A percentile compares a stretch with the other conserved stretches of the same genome.
Conservation (phyloP, 1,140 invertebrate genomes). For the Leptopilina clavipes region DNA sequence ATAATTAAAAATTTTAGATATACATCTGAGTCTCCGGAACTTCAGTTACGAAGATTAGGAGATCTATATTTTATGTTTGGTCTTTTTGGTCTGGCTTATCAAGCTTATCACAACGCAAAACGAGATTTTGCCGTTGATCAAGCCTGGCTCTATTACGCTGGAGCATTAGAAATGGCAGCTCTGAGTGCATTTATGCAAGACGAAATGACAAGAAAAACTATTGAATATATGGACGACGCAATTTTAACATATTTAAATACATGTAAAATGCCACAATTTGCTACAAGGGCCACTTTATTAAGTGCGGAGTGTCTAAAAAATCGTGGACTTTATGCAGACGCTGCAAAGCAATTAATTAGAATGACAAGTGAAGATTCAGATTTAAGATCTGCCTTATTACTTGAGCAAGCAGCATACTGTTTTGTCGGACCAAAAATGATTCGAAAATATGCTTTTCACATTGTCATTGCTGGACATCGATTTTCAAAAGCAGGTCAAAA, state of each 20-base stretch:
- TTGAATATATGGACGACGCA: conserved; percentile 95
- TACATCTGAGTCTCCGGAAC: conserved; percentile 90
- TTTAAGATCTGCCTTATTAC: conserved; percentile 89
- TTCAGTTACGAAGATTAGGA: conserved; percentile 93
- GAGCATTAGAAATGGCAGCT: conserved; percentile 96
- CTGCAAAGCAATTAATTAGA: conserved; percentile 93
- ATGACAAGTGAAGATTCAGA: conserved; percentile 97
- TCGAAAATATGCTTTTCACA: conserved; percentile 97
- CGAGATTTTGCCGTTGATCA: conserved; percentile 97
- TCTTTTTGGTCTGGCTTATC: conserved; percentile 93
- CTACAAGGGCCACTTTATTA: conserved; percentile 90
- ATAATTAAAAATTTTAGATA: conserved; percentile 78
- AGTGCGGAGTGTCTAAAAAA: conserved; percentile 90
- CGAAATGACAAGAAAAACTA: conserved; percentile 83
- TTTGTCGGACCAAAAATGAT: conserved; percentile 89
- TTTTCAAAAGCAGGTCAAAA: conserved; percentile 94
- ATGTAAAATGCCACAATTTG: conserved; percentile 92
- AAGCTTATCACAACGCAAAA: conserved; percentile 95
- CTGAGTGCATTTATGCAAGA: conserved; percentile 93
- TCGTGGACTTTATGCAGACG: conserved; percentile 86
- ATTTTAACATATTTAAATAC: conserved; percentile 92
- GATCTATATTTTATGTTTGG: conserved; percentile 98
- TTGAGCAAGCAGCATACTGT: conserved; percentile 97
- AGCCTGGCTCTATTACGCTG: conserved; percentile 97
- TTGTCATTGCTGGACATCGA: conserved; percentile 94